phyloP scores from a whole-genome alignment of 2,888 invertebrate species.

The Callosobruchus maculatus region DNA sequence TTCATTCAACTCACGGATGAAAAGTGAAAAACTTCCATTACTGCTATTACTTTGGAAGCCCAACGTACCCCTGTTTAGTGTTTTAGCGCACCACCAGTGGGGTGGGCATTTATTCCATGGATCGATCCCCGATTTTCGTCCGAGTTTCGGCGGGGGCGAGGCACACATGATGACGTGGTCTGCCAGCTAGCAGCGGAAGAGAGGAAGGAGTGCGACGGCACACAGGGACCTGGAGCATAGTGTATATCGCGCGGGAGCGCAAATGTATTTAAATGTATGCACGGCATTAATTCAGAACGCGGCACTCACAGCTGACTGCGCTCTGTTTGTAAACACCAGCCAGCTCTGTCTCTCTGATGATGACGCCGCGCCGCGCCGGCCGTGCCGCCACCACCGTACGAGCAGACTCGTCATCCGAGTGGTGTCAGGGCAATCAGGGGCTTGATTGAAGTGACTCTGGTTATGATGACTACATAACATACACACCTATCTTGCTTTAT shows the following conservation, averaged over 20 bases:
- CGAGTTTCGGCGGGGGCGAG: background rate
- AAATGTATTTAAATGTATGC: slow-evolving; percentile 54
- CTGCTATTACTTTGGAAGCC: too few species aligned
- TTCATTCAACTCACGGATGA: too few species aligned
- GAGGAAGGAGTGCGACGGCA: slow-evolving; percentile 9
- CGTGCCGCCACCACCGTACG: background rate
- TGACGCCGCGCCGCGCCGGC: too few species aligned
- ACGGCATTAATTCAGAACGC: slow-evolving; percentile 50
- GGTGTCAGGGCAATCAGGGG: background rate
- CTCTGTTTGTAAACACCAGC: slow-evolving; percentile 49
- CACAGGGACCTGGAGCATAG: slow-evolving; percentile 21
- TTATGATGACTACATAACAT: background rate
- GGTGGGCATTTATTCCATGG: background rate
- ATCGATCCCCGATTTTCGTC: background rate
- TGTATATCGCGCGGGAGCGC: slow-evolving; percentile 25
- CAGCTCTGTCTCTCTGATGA: background rate
- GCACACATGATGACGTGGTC: background rate
- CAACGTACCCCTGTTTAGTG: too few species aligned
- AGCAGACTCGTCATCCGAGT: background rate
- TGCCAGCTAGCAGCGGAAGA: background rate
- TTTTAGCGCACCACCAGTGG: background rate
- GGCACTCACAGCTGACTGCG: slow-evolving; percentile 52
- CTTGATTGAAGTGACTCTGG: background rate
- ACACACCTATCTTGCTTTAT: too few species aligned
- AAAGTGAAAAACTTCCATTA: too few species aligned